Conservation (phyloP, 2,113 vertebrate species). For the Arenaria interpres region DNA sequence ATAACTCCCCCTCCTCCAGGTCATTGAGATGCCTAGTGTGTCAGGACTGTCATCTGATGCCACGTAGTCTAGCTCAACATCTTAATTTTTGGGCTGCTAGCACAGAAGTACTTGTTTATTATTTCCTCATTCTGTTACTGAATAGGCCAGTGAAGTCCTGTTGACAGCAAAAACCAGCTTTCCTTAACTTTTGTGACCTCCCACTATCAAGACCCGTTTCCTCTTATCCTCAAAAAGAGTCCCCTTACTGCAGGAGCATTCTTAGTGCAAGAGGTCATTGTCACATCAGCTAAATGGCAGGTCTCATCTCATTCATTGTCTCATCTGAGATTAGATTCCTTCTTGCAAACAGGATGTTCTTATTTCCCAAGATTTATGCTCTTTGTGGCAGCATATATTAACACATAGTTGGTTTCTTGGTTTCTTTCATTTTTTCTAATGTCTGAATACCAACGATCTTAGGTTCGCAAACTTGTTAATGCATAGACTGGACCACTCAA, state of each 20-base stretch:
- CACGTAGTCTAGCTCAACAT: background rate
- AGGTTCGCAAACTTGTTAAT: background rate
- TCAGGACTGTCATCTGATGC: background rate
- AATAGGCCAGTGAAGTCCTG: background rate
- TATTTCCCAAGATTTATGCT: background rate
- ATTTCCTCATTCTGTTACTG: background rate
- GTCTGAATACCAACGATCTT: background rate
- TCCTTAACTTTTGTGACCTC: background rate
- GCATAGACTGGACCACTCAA: background rate
- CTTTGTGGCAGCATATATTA: background rate
- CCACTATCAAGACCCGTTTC: accelerated
- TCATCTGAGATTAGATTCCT: background rate
- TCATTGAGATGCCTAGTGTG: background rate
- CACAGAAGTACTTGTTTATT: background rate
- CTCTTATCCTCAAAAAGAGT: background rate
- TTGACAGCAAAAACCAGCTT: background rate
- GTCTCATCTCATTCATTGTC: background rate
- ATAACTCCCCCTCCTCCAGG: background rate
- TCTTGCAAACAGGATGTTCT: background rate
- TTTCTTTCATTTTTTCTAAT: background rate
- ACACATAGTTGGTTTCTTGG: background rate
- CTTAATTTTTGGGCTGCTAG: background rate
- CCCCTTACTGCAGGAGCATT: background rate
- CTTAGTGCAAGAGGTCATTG: background rate
- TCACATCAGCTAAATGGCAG: background rate